Conservation (phyloP, 1,140 invertebrate genomes). For the Neodiprion fabricii region DNA sequence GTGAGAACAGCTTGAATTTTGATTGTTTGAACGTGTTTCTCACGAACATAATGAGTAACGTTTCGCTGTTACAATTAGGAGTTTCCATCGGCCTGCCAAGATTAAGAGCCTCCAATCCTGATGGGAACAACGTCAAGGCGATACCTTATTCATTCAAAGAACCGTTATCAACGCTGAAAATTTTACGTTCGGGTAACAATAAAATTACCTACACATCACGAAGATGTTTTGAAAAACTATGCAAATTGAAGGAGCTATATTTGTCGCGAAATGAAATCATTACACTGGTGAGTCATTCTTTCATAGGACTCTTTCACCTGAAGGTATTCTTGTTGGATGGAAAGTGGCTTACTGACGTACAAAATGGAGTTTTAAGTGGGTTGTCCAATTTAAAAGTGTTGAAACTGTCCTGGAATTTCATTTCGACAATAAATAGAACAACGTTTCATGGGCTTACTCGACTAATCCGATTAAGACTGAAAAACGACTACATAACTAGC, state of each 20-base stretch:
- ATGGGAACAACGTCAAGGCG: constrained; percentile 25
- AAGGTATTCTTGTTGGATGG: constrained; percentile 16
- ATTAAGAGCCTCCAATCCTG: constrained; percentile 20
- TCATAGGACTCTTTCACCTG: constrained; percentile 23
- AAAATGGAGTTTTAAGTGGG: constrained; percentile 25
- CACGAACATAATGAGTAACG: constrained; percentile 20
- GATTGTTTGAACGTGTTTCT: background rate
- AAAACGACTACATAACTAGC: constrained; percentile 27
- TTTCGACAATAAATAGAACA: background rate
- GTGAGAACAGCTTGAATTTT: constrained; percentile 19
- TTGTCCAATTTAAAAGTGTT: constrained; percentile 22
- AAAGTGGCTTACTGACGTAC: constrained; percentile 28
- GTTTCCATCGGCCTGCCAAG: constrained; percentile 31
- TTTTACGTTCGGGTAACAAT: constrained; percentile 23
- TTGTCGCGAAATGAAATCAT: constrained; percentile 11
- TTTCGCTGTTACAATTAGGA: constrained; percentile 20
- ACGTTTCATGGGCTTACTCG: constrained; percentile 20
- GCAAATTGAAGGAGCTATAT: no score
- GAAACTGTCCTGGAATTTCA: constrained; percentile 26
- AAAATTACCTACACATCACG: background rate
- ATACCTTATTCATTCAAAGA: constrained; percentile 29
- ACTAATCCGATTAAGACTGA: constrained; percentile 26
- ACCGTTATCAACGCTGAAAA: constrained; percentile 12
- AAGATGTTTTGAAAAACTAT: no score
- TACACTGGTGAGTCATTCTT: constrained; percentile 26